Evolutionary conservation across 2,797 vertebrate genomes (phyloP), one percentile per base, ranked within the genome.

Genomic region (Pangasius macronema): DNA sequence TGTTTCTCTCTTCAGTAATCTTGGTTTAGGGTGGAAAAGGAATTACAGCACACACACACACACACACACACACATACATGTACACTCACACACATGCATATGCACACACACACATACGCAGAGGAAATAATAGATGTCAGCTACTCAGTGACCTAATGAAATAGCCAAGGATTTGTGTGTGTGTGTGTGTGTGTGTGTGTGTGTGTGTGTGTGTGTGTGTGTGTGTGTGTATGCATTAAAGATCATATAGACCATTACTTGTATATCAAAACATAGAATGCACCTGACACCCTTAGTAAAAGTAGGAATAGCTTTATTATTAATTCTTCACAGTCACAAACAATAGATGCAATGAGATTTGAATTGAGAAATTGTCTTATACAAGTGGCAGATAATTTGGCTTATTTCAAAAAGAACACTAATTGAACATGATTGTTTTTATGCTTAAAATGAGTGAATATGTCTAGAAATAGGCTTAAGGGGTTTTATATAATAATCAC

Each of bases 1-100:
- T 93, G 93, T 93, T 94, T 94, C 90, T 92, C 88, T 72, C 80
- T 87, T 70, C n/a, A 30, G 30, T 85, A 87, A 88, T 84, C 88
- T 81, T 86, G 67, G n/a, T 75, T 83, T 75, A 82, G 89, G 33
- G 36, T 75, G 85, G 68, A 85, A 89, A 88, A 76, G 63, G 85
- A 86, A 88, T 88, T 85, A 81, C 33, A 82, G 67, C 73, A 57
- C 39, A 36, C 72, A 76, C 59, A 68, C 84, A 83, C 51, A 51
- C 72, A 70, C 46, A 83, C 80, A 63, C 33, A 75, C 59, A 76
- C 61, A 46, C 22, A 75, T 7, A 39, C 39, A 36, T 59, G 68
- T 72, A 59, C 57, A 83, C 80, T 53, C 30, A 68, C 59, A 88
- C 36, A 84, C 68, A 46, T 61, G 36, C 22, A 84, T 53, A 46